Evolutionary conservation across 2,797 vertebrate genomes (phyloP), one percentile per base, ranked within the genome.

Genomic region (Chromis chromis): DNA sequence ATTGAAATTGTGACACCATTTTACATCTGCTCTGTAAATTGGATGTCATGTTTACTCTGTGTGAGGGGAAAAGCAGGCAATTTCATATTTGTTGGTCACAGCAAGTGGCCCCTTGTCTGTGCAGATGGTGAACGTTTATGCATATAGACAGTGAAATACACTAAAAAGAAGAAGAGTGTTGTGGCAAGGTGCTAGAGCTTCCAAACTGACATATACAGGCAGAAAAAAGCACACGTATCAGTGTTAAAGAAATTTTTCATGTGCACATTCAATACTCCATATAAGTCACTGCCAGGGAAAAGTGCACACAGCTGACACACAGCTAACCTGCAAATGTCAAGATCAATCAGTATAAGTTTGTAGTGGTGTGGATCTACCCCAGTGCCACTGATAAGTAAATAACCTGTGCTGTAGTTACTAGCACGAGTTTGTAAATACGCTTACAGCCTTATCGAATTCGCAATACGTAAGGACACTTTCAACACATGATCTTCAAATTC

Each of bases 241-340:
- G 19, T n/a, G 8, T 44, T 44, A 7, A 44, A 13, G 39, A 40
- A 40, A 40, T 40, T 16, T 19, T 19, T 46, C 17, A 46, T 46
- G 6, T 17, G 44, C 17, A 46, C 44, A n/a, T 19, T 46, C 17
- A 46, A 46, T 46, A 46, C 44, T 46, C 17, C 4, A 7, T 8
- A 17, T 8, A 46, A 21, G 19, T 21, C 19, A 19, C 19, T n/a
- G 44, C n/a, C 21, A 53, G 19, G 53, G 19, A 16, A 57, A 67
- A 19, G 13, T 54, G 40, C 17, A 40, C 3, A 9, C 59, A 66
- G 69, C 28, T 5, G 55, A 25, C 39, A 46, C 3, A 9, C 59
- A 66, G 69, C 28, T 5, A 59, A 24, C 39, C 54, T 63, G 24
- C 21, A 59, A 39, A 67, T 68, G 50, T 73, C 6, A 48, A 56